Percentiles rank a stretch among this genome's conserved stretches.
These are phyloP conservation scores for Melipona beecheii DNA, from an alignment of 2,888 invertebrate species.

Conservation along the genomic window DNA sequence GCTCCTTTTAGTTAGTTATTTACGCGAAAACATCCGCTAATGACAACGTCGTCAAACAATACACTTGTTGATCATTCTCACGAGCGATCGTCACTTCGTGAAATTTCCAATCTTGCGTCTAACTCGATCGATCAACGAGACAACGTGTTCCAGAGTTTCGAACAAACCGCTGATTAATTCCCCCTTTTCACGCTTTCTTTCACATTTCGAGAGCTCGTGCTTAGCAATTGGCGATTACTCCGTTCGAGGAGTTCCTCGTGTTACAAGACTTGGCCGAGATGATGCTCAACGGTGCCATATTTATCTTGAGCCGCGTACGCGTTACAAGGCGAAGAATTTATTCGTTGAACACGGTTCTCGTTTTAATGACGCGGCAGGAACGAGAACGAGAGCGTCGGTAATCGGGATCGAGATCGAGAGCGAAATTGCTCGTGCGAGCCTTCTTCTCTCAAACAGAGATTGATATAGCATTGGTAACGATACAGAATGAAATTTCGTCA, in stretches of 20 bases:
- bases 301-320: neutral
- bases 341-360: neutral
- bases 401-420: neutral
- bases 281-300: constrained; percentile 1
- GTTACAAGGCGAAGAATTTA: neutral
- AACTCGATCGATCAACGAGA: too few species aligned
- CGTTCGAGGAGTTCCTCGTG: neutral
- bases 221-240: neutral
- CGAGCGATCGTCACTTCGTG: too few species aligned
- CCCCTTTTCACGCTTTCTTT: too few species aligned
- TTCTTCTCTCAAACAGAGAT: neutral
- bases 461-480: neutral
- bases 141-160: neutral
- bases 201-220: neutral
- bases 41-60: neutral
- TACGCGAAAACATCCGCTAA: neutral
- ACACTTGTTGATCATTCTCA: too few species aligned
- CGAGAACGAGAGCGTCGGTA: neutral
- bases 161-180: neutral
- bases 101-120: too few species aligned
- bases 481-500: neutral
- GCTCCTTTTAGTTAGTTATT: too few species aligned
- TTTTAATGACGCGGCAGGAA: neutral
- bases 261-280: neutral
- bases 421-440: neutral